Evolutionary conservation across 2,797 vertebrate genomes (phyloP).

Genomic region (Leptatherina wallacei): DNA sequence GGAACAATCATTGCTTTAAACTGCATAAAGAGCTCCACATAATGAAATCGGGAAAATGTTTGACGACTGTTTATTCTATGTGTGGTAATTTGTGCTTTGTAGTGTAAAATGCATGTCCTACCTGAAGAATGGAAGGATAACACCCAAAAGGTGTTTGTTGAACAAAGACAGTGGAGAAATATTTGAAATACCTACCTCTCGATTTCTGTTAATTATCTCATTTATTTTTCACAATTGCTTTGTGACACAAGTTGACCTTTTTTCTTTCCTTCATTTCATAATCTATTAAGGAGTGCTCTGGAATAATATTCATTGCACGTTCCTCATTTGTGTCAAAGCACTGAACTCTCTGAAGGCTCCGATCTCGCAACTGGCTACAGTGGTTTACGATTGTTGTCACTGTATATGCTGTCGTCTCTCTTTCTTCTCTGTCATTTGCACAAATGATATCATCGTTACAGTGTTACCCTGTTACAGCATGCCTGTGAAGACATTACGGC

Average conservation of each 20-base stretch:
- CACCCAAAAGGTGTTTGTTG: slow-evolving; percentile 17
- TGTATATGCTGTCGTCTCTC: slow-evolving; percentile 31
- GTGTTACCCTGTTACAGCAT: neutral
- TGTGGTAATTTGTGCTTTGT: slow-evolving; percentile 36
- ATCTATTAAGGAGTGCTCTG: slow-evolving; percentile 61
- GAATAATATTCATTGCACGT: slow-evolving; percentile 52
- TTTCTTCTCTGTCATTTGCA: slow-evolving; percentile 55
- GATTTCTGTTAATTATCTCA: slow-evolving; percentile 58
- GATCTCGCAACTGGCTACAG: slow-evolving; percentile 28
- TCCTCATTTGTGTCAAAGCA: slow-evolving; percentile 53
- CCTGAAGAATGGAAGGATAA: slow-evolving; percentile 26
- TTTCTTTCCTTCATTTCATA: slow-evolving; percentile 57
- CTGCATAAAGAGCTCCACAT: slow-evolving; percentile 67
- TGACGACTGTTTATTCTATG: slow-evolving; percentile 51
- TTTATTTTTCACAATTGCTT: slow-evolving; percentile 64
- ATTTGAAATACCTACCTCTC: slow-evolving; percentile 46
- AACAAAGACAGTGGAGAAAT: slow-evolving; percentile 45
- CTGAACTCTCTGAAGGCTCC: slow-evolving; percentile 51
- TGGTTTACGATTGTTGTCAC: slow-evolving; percentile 29
- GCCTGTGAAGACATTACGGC: neutral
- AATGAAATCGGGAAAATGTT: slow-evolving; percentile 66
- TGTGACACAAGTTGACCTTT: slow-evolving; percentile 59
- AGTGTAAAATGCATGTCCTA: slow-evolving; percentile 8
- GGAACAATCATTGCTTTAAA: slow-evolving; percentile 77
- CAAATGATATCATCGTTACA: slow-evolving; percentile 15